phyloP scores from a whole-genome alignment of 2,113 vertebrate genomes.

The Taurulus bubalis region DNA sequence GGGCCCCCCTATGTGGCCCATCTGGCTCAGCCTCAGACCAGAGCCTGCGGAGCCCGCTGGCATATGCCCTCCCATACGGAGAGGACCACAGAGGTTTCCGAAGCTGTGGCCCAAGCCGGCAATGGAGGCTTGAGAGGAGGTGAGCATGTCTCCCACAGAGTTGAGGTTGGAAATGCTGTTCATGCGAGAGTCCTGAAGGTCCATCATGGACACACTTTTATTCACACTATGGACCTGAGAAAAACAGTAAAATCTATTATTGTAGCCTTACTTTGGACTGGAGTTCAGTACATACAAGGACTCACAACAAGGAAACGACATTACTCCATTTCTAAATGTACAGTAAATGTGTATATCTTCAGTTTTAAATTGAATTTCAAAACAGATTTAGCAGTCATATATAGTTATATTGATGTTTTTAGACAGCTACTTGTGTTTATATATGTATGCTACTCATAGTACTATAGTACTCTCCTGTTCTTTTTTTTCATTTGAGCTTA shows the following conservation, averaged over 20 bases:
- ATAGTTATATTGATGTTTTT: not conserved
- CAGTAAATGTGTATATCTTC: not conserved
- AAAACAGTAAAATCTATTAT: slow-evolving; percentile 1
- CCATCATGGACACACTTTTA: slow-evolving; percentile 97
- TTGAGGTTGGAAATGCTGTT: slow-evolving; percentile 96
- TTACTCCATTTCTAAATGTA: not conserved
- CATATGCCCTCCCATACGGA: slow-evolving; percentile 90
- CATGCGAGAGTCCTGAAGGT: slow-evolving; percentile 94
- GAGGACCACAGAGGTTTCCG: slow-evolving; percentile 86
- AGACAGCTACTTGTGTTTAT: not conserved
- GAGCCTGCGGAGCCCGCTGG: slow-evolving; percentile 90
- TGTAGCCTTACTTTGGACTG: not conserved
- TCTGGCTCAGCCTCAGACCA: slow-evolving; percentile 90
- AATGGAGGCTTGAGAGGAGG: slow-evolving; percentile 93
- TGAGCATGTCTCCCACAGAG: slow-evolving; percentile 91
- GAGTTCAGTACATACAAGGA: not conserved
- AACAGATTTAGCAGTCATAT: not conserved
- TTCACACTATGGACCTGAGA: slow-evolving; percentile 92
- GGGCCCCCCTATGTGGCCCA: slow-evolving; percentile 87
- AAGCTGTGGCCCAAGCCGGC: slow-evolving; percentile 88
- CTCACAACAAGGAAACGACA: not conserved
- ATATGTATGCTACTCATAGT: not conserved
- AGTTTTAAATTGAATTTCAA: not conserved
- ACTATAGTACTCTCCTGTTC: not conserved
- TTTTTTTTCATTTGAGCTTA: not conserved